Conservation (phyloP, 2,113 vertebrate genomes). For the Eubucco bourcierii region DNA sequence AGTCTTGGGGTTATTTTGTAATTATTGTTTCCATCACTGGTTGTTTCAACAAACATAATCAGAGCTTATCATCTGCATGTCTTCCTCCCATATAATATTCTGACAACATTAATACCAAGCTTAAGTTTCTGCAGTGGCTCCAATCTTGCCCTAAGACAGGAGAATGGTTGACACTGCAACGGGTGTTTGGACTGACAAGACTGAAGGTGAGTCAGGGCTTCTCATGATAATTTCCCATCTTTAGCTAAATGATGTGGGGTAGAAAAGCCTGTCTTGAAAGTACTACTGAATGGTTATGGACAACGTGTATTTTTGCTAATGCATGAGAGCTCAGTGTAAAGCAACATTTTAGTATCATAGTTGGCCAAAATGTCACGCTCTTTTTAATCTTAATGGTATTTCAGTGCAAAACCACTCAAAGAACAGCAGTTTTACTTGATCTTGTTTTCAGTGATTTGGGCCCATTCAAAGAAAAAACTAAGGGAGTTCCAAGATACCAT, state of each 20-base stretch:
- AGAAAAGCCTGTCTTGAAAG: neutral
- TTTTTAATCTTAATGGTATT: neutral
- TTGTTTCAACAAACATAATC: neutral
- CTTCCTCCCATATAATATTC: neutral
- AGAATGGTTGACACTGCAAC: neutral
- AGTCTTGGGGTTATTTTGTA: neutral
- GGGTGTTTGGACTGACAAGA: neutral
- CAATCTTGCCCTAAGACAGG: neutral
- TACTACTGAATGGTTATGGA: neutral
- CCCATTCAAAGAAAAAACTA: conserved; percentile 47
- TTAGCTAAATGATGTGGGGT: neutral
- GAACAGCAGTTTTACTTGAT: conserved; percentile 35
- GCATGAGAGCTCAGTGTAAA: neutral
- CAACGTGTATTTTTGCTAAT: neutral
- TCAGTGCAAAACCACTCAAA: neutral
- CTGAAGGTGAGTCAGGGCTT: neutral
- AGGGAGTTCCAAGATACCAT: neutral
- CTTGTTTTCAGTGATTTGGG: neutral
- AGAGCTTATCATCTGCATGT: neutral
- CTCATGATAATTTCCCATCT: neutral
- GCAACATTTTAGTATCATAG: neutral
- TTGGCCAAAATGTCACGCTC: neutral
- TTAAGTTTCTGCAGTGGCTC: neutral
- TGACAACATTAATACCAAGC: neutral
- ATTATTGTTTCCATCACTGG: neutral